These are phyloP conservation scores for Ostrea denselamellosa DNA, from an alignment of 1,140 invertebrate genomes.

Conservation along the genomic window DNA sequence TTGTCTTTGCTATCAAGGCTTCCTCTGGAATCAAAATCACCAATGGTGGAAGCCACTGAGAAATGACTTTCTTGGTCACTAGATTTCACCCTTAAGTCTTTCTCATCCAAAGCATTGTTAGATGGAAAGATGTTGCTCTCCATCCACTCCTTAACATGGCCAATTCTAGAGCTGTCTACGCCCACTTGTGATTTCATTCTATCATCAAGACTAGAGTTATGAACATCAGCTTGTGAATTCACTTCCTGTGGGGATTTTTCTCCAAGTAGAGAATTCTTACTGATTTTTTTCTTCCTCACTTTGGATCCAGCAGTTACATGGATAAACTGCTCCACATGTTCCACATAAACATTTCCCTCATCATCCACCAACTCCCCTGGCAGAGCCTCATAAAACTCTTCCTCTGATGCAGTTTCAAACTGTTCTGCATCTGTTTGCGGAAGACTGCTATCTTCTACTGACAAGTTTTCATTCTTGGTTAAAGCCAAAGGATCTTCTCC, in stretches of 20 bases:
- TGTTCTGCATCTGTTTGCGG: conserved; percentile 42
- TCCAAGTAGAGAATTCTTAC: conserved; percentile 16
- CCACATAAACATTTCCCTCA: conserved; percentile 26
- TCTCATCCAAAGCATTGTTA: conserved; percentile 37
- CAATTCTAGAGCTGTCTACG: not conserved
- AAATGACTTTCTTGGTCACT: conserved; percentile 18
- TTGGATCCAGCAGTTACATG: conserved; percentile 45
- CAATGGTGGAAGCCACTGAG: conserved; percentile 12
- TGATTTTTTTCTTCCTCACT: conserved; percentile 39
- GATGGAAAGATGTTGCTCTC: conserved; percentile 44
- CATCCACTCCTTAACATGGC: conserved; percentile 45
- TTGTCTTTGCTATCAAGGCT: conserved; percentile 4
- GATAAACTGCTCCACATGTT: conserved; percentile 45
- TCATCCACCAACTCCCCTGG: conserved; percentile 41
- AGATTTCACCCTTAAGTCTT: conserved; percentile 18
- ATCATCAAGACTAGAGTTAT: too few species aligned
- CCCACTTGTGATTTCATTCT: too few species aligned
- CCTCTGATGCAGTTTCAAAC: conserved; percentile 48
- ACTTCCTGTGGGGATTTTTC: not conserved
- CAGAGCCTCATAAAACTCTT: conserved; percentile 48
- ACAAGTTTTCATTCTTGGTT: not conserved
- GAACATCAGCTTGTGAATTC: not conserved
- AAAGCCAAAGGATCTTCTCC: conserved; percentile 16
- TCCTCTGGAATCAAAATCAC: conserved; percentile 20
- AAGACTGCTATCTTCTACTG: not conserved